These are phyloP conservation scores for Siniperca scherzeri DNA, from an alignment of 2,797 vertebrate species.

Conservation along the genomic window DNA sequence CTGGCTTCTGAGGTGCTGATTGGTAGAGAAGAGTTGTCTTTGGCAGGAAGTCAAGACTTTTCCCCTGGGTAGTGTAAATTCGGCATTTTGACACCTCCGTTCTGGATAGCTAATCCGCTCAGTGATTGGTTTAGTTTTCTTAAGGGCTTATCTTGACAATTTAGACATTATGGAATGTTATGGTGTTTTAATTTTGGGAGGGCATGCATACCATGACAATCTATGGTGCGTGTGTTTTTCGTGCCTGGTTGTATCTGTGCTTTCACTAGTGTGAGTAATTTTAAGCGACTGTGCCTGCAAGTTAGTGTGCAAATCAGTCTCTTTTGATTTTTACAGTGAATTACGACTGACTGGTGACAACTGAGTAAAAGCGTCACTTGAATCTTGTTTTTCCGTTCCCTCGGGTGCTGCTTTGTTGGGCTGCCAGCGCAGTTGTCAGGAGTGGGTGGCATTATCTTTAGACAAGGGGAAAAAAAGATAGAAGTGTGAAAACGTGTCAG, in stretches of 20 bases:
- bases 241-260: conserved; percentile 18
- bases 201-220: conserved; percentile 3
- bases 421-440: conserved; percentile 62
- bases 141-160: conserved; percentile 46
- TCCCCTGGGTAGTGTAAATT: conserved; percentile 69
- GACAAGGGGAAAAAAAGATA: conserved; percentile 28
- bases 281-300: neutral
- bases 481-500: conserved; percentile 47
- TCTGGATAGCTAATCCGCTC: conserved; percentile 36
- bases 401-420: conserved; percentile 58
- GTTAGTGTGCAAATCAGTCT: conserved; percentile 11
- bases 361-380: conserved; percentile 34
- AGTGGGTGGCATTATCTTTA: conserved; percentile 79
- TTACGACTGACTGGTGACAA: conserved; percentile 54
- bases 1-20: conserved; percentile 48
- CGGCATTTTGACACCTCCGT: conserved; percentile 55
- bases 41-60: conserved; percentile 57
- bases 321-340: conserved; percentile 32
- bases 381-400: conserved; percentile 57
- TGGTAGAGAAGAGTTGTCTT: conserved; percentile 61
- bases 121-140: conserved; percentile 63
- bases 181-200: conserved; percentile 37
- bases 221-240: conserved; percentile 1
- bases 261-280: conserved; percentile 17
- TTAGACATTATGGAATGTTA: conserved; percentile 35